A percentile compares a stretch with the other conserved stretches of the same genome.
phyloP scores from a whole-genome alignment of 2,113 vertebrate genomes.

The Vulpes vulpes region DNA sequence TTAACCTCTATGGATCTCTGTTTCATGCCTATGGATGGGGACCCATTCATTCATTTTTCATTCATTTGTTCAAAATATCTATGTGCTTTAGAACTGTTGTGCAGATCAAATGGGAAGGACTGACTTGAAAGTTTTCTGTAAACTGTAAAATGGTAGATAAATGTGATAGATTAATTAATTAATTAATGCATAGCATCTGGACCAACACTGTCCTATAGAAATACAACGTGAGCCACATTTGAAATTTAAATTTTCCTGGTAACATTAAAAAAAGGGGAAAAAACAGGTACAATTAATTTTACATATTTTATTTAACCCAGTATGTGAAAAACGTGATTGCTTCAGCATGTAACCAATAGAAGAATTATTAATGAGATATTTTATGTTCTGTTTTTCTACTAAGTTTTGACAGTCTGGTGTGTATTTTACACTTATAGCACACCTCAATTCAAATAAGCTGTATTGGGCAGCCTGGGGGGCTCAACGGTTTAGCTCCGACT shows the following conservation, averaged over 20 bases:
- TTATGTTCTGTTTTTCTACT: background rate
- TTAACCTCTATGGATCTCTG: background rate
- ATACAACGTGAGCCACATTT: background rate
- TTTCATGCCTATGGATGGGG: background rate
- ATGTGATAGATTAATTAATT: constrained; percentile 21
- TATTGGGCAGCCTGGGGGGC: background rate
- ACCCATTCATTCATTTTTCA: background rate
- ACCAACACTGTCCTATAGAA: background rate
- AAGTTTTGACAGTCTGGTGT: constrained; percentile 6
- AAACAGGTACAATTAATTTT: constrained; percentile 29
- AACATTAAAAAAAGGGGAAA: constrained; percentile 32
- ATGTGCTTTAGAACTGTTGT: background rate
- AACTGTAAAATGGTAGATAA: background rate
- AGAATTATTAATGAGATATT: constrained; percentile 42
- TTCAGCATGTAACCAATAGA: constrained; percentile 4
- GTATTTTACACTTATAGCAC: background rate
- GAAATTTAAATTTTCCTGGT: constrained; percentile 39
- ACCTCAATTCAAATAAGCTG: background rate
- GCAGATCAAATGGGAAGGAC: constrained; percentile 26
- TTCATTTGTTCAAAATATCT: background rate
- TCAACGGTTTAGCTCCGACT: too few relatives aligned
- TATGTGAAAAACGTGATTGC: background rate
- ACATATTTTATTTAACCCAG: background rate
- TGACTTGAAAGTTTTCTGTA: constrained; percentile 28
- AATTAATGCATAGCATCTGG: background rate